Evolutionary conservation across 2,797 vertebrate genomes (phyloP), one percentile per base, ranked within the genome.

Genomic region (Poeciliopsis gracilis): DNA sequence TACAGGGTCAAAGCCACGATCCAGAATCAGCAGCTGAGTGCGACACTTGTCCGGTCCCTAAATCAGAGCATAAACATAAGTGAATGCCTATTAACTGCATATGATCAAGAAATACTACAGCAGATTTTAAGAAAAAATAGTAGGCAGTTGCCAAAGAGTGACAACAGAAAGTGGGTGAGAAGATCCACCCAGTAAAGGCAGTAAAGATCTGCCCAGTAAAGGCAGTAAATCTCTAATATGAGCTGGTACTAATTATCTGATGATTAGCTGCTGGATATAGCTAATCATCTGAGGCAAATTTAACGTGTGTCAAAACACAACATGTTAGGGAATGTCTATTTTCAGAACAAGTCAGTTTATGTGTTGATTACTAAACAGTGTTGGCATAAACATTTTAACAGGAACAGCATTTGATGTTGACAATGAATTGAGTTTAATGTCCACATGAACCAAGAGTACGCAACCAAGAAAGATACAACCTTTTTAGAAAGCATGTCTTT

Each of bases 21-120:
- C 98, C 92, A 99, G 91, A 84, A 99, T 99, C 84, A 99, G 92
- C 76, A 99, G 96, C 94, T 99, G 98, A 59, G 98, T 97, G 16
- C 97, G 97, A 33, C 96, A 96, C 89, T 99, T 99, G 94, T 99
- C 98, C 0, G 98, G 98, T 73, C 98, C 98, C 98, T 99, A 46
- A 36, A 86, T 76, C 66, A 83, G 53, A 81, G 81, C 0, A 67
- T 8, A n/a, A 71, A 46, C 10, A 41, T 8, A 41, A 41, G 8
- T 41, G 38, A 41, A 41, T 41, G 38, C 7, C 38, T 41, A 33
- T 5, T 36, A 33, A 63, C 8, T 43, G 38, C 66, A n/a, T 43
- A n/a, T 43, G 59, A 63, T 23, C 33, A 66, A 66, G 30, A 63
- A 8, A 63, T 63, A 36, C 63, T 38, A 20, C 4, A 10, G 38